Evolutionary conservation across 2,113 vertebrate species (phyloP), one percentile per base, ranked within the genome.

Genomic region (Zapornia atra): DNA sequence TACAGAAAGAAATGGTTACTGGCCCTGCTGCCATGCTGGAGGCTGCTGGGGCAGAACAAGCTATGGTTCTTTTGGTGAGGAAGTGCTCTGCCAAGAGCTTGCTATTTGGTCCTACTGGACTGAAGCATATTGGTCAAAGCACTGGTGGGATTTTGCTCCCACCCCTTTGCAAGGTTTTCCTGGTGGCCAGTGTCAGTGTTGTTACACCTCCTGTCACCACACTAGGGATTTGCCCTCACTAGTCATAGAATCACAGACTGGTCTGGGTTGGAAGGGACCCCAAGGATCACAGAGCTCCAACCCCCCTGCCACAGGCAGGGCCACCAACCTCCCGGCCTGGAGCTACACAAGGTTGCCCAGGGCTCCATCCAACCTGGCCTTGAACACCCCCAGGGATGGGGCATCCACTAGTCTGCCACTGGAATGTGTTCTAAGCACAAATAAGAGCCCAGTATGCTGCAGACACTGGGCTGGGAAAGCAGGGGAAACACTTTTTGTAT

Each of bases 381-480:
- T n/a, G n/a, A n/a, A n/a, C n/a, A n/a, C n/a, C n/a, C n/a, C n/a
- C n/a, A n/a, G n/a, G n/a, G n/a, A n/a, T n/a, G n/a, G n/a, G n/a
- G n/a, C n/a, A n/a, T n/a, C n/a, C 8, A 46, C 48, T 64, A n/a
- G 54, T 46, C 80, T 60, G 80, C 38, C 76, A 51, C 12, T 6
- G 76, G 80, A 54, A 59, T 28, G 21, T 16, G 12, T 70, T 79
- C 10, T 54, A 82, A 86, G 56, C n/a, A 57, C 40, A 73, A 40
- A 53, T 8, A 50, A 71, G 36, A 81, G 33, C 12, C 31, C 65
- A 65, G 3, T 6, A 24, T 21, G 36, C 76, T 54, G 61, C 92
- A 94, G 72, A 71, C 53, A 34, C 72, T 65, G 51, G 5, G 92
- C 86, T 92, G 88, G 90, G 90, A 94, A 90, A 25, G 76, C 59